phyloP scores from a whole-genome alignment of 2,113 vertebrate species.

The Rhinichthys klamathensis region DNA sequence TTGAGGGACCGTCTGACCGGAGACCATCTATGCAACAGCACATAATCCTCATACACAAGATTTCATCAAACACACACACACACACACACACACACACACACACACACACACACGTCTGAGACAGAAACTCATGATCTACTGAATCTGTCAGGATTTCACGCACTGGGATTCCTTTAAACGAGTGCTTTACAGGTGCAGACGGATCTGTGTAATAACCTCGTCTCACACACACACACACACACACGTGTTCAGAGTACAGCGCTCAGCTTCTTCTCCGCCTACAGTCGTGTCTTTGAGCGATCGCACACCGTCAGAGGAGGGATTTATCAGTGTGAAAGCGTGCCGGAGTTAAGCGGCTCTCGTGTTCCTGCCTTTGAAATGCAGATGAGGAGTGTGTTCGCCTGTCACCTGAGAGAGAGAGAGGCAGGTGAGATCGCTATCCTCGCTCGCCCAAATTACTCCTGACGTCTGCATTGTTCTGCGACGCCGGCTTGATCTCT shows the following conservation, averaged over 20 bases:
- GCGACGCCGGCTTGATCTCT: slow-evolving; percentile 69
- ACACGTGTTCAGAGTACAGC: slow-evolving; percentile 14
- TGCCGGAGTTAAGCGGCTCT: slow-evolving; percentile 52
- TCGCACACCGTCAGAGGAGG: slow-evolving; percentile 51
- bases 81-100: no score
- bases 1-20: background rate
- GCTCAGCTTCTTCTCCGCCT: slow-evolving; percentile 37
- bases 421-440: slow-evolving; percentile 67
- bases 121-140: no score
- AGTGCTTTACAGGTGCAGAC: background rate
- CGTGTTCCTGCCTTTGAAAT: slow-evolving; percentile 69
- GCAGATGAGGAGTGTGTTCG: slow-evolving; percentile 70
- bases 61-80: no score
- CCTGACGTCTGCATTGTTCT: slow-evolving; percentile 76
- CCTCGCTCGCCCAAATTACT: slow-evolving; percentile 65
- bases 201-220: background rate
- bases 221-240: background rate
- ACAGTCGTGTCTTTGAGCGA: slow-evolving; percentile 44
- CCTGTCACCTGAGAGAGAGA: slow-evolving; percentile 73
- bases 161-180: background rate
- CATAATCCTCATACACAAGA: no score
- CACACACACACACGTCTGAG: no score
- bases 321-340: slow-evolving; percentile 35
- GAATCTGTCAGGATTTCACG: background rate
- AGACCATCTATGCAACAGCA: no score